Evolutionary conservation across 2,113 vertebrate genomes (phyloP).

Genomic region (Pygoscelis antarcticus): DNA sequence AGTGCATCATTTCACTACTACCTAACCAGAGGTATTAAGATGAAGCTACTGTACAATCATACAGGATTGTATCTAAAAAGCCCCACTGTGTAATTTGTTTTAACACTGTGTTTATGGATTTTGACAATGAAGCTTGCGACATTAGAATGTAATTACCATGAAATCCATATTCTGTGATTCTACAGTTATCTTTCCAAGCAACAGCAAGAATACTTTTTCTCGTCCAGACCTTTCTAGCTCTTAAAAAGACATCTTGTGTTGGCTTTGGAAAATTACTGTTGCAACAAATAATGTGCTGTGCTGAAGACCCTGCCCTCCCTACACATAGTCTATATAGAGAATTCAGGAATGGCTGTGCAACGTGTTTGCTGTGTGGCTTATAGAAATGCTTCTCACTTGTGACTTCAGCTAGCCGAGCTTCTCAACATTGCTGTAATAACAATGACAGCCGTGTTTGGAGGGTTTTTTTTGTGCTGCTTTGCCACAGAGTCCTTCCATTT

Average conservation of each 20-base stretch:
- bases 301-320: neutral
- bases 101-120: neutral
- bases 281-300: neutral
- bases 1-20: neutral
- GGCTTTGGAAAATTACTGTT: neutral
- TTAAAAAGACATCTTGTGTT: neutral
- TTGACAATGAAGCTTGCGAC: neutral
- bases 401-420: neutral
- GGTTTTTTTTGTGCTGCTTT: neutral
- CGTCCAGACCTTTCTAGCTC: neutral
- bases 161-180: neutral
- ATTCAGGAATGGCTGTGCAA: neutral
- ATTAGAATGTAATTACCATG: neutral
- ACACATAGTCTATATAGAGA: neutral
- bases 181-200: neutral
- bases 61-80: neutral
- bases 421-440: neutral
- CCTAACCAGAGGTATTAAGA: neutral
- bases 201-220: neutral
- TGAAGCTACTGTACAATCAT: neutral
- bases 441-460: neutral
- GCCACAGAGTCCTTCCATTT: neutral
- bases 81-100: neutral
- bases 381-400: neutral
- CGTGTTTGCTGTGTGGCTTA: neutral